phyloP scores from a whole-genome alignment of 1,140 invertebrate species.

The Eubasilissa regina region DNA sequence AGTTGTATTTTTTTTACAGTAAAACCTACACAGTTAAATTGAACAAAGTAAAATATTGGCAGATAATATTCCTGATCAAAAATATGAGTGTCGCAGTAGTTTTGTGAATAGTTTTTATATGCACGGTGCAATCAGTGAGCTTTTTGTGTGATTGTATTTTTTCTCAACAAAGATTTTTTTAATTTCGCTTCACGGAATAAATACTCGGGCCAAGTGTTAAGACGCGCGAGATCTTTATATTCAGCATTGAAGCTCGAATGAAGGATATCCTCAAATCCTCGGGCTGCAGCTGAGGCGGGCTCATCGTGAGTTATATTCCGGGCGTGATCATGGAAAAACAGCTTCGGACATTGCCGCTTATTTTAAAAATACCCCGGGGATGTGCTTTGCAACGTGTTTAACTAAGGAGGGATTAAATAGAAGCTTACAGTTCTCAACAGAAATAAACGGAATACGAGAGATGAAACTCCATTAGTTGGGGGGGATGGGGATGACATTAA shows the following conservation, averaged over 20 bases:
- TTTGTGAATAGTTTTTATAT: no score
- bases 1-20: no score
- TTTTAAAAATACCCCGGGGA: conserved; percentile 39
- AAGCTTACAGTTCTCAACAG: conserved; percentile 1
- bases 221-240: conserved; percentile 27
- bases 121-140: neutral
- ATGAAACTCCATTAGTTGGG: neutral
- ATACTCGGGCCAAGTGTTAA: neutral
- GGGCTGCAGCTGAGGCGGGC: conserved; percentile 44
- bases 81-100: no score
- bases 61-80: no score
- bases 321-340: conserved; percentile 48
- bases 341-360: conserved; percentile 43
- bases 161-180: neutral
- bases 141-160: conserved; percentile 1
- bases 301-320: conserved; percentile 56
- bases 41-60: no score
- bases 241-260: conserved; percentile 17
- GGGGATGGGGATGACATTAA: neutral
- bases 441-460: neutral
- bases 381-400: conserved; percentile 28
- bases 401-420: conserved; percentile 22
- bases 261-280: conserved; percentile 52
- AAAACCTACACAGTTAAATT: no score
- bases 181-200: no score